Evolutionary conservation across 2,888 invertebrate genomes (phyloP).

Genomic region (Harpalus rufipes): DNA sequence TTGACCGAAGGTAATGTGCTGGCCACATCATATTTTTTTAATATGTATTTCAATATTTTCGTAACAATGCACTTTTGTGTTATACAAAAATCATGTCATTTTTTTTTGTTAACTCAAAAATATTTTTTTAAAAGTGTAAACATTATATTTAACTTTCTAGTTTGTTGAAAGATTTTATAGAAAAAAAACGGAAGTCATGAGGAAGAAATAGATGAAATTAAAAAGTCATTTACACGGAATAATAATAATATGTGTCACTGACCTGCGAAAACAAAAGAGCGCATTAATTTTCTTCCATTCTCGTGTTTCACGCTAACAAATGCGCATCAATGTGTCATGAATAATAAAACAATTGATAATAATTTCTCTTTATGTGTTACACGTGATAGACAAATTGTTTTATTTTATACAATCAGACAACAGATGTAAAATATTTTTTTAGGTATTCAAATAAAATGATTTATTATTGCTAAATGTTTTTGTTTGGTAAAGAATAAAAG

Average conservation of each 20-base stretch:
- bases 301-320: neutral
- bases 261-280: neutral
- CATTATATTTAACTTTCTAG: too few species aligned
- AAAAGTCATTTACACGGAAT: neutral
- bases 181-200: neutral
- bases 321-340: neutral
- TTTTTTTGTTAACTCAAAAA: neutral
- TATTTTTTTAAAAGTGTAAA: neutral
- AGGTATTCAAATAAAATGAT: neutral
- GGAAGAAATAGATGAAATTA: neutral
- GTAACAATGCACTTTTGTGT: neutral
- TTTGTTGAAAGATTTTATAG: too few species aligned
- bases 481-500: neutral
- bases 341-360: slow-evolving; percentile 1
- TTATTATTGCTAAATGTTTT: neutral
- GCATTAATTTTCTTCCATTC: neutral
- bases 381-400: neutral
- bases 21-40: neutral
- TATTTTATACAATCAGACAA: neutral
- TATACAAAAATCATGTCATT: neutral
- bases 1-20: too few species aligned
- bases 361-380: neutral
- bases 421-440: neutral
- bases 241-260: neutral
- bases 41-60: neutral